Evolutionary conservation across 2,797 vertebrate species (phyloP).

Genomic region (Nyctibius grandis): DNA sequence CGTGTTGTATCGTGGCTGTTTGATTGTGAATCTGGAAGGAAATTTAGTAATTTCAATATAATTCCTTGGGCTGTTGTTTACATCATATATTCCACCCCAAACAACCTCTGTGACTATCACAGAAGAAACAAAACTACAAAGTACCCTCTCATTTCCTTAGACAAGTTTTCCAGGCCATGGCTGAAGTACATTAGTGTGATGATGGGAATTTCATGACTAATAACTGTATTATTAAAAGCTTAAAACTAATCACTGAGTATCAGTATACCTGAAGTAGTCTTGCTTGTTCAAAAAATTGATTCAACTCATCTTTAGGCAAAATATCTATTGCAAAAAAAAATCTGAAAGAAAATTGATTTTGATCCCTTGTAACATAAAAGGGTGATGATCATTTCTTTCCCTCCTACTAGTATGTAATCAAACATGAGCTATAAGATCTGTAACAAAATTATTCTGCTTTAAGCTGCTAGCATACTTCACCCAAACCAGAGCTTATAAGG

Average conservation of each 20-base stretch:
- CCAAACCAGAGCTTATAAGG: neutral
- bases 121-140: neutral
- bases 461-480: neutral
- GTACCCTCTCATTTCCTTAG: neutral
- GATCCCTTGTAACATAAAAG: neutral
- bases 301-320: conserved; percentile 1
- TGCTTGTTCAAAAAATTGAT: conserved; percentile 6
- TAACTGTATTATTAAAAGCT: neutral
- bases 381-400: neutral
- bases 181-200: neutral
- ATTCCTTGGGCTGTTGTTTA: neutral
- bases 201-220: neutral
- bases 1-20: neutral
- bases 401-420: neutral
- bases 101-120: neutral
- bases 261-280: neutral
- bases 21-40: neutral
- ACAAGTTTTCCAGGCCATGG: neutral
- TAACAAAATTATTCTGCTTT: conserved; percentile 32
- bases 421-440: neutral
- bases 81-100: neutral
- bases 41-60: neutral
- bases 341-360: conserved; percentile 1
- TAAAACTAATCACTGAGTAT: neutral
- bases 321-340: neutral